phyloP scores from a whole-genome alignment of 2,113 vertebrate genomes.

The Rostratula benghalensis region DNA sequence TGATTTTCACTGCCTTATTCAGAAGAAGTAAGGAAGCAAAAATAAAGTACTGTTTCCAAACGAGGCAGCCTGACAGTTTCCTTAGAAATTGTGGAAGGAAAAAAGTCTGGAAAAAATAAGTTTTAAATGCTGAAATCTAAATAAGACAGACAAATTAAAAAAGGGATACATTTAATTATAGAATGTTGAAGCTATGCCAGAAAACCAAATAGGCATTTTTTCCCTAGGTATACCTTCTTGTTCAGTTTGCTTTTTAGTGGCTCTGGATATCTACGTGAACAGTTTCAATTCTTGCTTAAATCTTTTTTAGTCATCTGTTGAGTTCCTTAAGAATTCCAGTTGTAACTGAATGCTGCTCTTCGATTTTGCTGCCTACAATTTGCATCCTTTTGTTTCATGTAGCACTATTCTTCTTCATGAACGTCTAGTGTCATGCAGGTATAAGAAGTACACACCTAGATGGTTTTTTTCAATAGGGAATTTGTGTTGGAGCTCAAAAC shows the following conservation, averaged over 20 bases:
- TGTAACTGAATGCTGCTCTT: background rate
- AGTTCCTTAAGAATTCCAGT: background rate
- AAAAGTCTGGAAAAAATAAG: background rate
- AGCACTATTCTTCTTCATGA: background rate
- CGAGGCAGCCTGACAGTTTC: background rate
- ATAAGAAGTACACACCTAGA: background rate
- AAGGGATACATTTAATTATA: background rate
- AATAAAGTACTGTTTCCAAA: background rate
- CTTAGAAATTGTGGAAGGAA: background rate
- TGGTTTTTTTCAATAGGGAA: background rate
- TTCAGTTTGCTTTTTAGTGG: background rate
- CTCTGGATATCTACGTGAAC: background rate
- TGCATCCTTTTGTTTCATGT: background rate
- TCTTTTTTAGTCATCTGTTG: background rate
- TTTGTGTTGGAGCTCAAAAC: background rate
- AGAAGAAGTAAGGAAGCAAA: background rate
- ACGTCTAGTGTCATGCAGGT: background rate
- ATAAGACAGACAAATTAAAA: background rate
- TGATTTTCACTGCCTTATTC: background rate
- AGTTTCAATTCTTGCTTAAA: background rate
- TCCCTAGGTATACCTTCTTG: background rate
- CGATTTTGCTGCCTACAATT: background rate
- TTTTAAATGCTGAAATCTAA: background rate
- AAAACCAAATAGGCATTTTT: background rate
- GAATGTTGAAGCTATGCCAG: background rate